Evolutionary conservation across 2,113 vertebrate genomes (phyloP), one percentile per base, ranked within the genome.

Genomic region (Blennius ocellaris): DNA sequence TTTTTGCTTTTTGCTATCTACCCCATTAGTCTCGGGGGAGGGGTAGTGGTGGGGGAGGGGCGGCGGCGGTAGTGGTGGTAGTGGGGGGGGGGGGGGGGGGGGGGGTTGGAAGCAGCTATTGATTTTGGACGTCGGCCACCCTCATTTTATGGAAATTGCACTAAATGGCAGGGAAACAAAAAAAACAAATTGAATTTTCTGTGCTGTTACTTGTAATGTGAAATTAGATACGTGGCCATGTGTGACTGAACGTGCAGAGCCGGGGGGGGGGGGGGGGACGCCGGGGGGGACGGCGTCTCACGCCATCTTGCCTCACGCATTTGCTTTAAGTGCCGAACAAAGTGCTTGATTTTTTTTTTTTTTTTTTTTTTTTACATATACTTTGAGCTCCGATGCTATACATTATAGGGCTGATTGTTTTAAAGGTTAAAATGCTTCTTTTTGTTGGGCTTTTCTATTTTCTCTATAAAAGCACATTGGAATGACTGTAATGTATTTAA

Each of bases 101-200:
- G 21, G 21, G 79, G 73, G 76, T 86, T 87, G 77, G 86, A 88
- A 85, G 73, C 79, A 90, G 83, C 67, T 83, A 93, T 93, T 92
- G 89, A 93, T 93, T 93, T 76, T 91, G 90, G 88, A 90, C 80
- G 86, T 73, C 84, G 90, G 86, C 91, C 85, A 93, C 85, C 91
- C 87, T 93, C 86, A 90, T 92, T 93, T 90, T 85, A 91, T 89
- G 86, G 83, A 92, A 92, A 92, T 90, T 90, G 78, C 87, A 91
- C 85, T 92, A 90, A 92, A 92, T 87, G 87, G 76, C 86, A 89
- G 75, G 74, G 76, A 87, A 90, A 91, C 72, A 87, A 89, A 89
- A 89, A 77, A 89, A 89, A 77, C 80, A 92, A 90, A 91, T 88
- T 90, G 82, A 92, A 89, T 90, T 90, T 83, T 87, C 79, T 78